Evolutionary conservation across 2,797 vertebrate species (phyloP).

Genomic region (Gymnodraco acuticeps): DNA sequence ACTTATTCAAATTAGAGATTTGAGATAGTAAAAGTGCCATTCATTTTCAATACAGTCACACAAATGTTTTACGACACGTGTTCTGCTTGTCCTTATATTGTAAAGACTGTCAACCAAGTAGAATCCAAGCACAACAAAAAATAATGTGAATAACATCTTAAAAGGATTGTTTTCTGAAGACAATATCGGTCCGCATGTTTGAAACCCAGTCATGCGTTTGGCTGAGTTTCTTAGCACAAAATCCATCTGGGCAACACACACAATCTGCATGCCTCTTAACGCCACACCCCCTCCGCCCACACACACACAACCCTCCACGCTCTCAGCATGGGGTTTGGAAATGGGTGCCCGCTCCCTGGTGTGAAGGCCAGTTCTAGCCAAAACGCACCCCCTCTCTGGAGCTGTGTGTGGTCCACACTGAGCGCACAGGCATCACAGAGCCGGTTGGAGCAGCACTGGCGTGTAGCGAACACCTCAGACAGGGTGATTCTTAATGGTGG

Average conservation of each 20-base stretch:
- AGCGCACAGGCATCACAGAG: conserved; percentile 21
- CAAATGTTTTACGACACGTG: neutral
- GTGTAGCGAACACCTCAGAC: conserved; percentile 40
- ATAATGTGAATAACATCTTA: neutral
- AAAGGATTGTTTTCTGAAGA: conserved; percentile 9
- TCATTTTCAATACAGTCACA: neutral
- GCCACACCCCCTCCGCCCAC: conserved; percentile 7
- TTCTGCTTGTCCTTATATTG: neutral
- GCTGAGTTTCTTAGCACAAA: conserved; percentile 1
- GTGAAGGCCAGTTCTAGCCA: conserved; percentile 27
- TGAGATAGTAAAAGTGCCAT: conserved; percentile 38
- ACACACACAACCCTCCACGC: neutral
- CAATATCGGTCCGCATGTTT: conserved; percentile 6
- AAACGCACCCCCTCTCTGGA: conserved; percentile 25
- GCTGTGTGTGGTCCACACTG: conserved; percentile 16
- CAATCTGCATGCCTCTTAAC: conserved; percentile 23
- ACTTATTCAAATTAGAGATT: conserved; percentile 61
- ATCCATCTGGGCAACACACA: conserved; percentile 26
- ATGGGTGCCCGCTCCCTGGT: neutral
- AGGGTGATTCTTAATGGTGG: conserved; percentile 28
- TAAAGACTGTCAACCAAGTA: neutral
- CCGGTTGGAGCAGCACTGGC: neutral
- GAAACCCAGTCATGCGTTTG: conserved; percentile 17
- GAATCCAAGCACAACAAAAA: neutral
- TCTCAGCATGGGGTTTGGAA: conserved; percentile 26